Conservation (phyloP, 2,797 vertebrate genomes). For the Setipinna tenuifilis region DNA sequence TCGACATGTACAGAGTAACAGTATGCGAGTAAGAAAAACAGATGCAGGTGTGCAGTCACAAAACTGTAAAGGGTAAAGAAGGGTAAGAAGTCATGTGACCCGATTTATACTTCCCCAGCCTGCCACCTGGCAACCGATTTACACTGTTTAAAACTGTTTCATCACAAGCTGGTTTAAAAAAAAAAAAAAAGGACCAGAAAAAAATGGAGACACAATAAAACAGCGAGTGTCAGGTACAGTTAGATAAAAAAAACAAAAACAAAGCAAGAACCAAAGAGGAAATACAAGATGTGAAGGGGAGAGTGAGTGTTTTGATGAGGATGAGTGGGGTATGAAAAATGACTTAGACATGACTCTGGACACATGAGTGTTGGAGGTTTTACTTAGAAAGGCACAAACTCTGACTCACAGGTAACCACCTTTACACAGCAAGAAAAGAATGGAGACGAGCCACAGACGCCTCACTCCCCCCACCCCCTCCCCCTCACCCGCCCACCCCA, state of each 20-base stretch:
- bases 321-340: not conserved
- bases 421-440: constrained; percentile 38
- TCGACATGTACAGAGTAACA: not conserved
- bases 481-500: not conserved
- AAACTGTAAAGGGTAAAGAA: constrained; percentile 12
- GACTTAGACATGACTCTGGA: constrained; percentile 37
- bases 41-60: constrained; percentile 6
- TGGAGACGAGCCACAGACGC: constrained; percentile 20
- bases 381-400: constrained; percentile 61
- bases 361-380: constrained; percentile 53
- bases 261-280: constrained; percentile 8
- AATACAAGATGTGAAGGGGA: not conserved
- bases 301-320: not conserved
- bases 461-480: not conserved
- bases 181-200: not conserved
- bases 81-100: not conserved
- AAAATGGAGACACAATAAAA: constrained; percentile 4
- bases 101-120: not conserved
- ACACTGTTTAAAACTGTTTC: constrained; percentile 11
- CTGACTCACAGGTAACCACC: constrained; percentile 54
- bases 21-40: not conserved
- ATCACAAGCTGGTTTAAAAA: constrained; percentile 8
- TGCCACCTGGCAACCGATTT: not conserved
- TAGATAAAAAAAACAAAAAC: not conserved
- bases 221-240: not conserved